Evolutionary conservation across 64 coral and sea anemone genomes (phyloP).

Genomic region (Actinia equina): DNA sequence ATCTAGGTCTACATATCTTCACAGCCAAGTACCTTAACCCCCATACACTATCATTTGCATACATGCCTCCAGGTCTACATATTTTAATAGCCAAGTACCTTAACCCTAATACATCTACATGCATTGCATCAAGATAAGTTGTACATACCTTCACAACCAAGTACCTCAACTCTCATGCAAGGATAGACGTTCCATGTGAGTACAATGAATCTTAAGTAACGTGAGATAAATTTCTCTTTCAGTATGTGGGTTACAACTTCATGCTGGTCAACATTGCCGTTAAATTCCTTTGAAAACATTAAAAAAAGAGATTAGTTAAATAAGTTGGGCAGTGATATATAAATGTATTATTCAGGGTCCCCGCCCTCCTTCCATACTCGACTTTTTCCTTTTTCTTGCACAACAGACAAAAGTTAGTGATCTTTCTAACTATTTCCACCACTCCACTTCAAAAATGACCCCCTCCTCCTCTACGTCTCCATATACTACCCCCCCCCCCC

Average conservation of each 20-base stretch:
- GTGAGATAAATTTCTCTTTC: neutral
- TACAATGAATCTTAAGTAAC: neutral
- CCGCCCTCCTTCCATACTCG: too few relatives aligned
- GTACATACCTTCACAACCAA: constrained; percentile 6
- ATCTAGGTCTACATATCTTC: neutral
- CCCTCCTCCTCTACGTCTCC: too few relatives aligned
- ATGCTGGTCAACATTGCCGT: neutral
- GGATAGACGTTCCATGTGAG: neutral
- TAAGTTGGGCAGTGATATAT: too few relatives aligned
- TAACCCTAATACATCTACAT: neutral
- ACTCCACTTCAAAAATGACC: too few relatives aligned
- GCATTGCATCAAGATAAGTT: too few relatives aligned
- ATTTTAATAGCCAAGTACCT: neutral
- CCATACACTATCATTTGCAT: neutral
- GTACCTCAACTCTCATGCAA: neutral
- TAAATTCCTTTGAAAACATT: neutral
- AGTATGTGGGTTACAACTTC: constrained; percentile 12
- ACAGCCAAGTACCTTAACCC: neutral
- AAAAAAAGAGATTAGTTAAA: too few relatives aligned
- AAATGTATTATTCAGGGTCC: too few relatives aligned
- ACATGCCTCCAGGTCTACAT: neutral
- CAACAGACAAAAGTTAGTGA: too few relatives aligned
- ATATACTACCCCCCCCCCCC: too few relatives aligned
- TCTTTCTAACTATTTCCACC: too few relatives aligned
- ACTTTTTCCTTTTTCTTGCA: too few relatives aligned